A percentile compares a stretch with the other conserved stretches of the same genome.
These are phyloP conservation scores for Pluvianellus socialis DNA, from an alignment of 2,113 vertebrate species.

Conservation along the genomic window DNA sequence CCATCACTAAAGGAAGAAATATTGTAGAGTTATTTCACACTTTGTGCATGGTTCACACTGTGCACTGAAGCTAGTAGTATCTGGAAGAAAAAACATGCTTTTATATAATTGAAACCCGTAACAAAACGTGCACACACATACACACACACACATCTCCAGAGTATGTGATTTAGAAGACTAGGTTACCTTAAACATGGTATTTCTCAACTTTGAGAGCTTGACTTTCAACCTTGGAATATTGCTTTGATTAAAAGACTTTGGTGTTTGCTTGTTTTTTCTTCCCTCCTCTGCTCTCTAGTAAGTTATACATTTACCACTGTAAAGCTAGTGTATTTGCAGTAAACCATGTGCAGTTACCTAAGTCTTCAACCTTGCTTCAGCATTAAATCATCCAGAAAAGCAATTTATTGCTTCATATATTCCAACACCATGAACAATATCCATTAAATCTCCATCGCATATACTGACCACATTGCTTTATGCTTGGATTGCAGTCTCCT, in stretches of 20 bases:
- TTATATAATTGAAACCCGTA: background rate
- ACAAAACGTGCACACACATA: background rate
- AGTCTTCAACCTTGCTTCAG: conserved; percentile 20
- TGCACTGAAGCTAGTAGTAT: background rate
- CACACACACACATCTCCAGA: background rate
- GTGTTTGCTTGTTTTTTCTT: background rate
- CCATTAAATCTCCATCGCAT: conserved; percentile 53
- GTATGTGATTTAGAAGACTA: background rate
- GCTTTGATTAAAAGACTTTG: conserved; percentile 10
- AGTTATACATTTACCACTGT: conserved; percentile 9
- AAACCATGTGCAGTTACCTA: conserved; percentile 29
- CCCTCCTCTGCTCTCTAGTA: background rate
- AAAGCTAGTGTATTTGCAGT: conserved; percentile 43
- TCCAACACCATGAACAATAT: conserved; percentile 44
- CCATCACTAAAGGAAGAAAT: background rate
- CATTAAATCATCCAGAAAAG: conserved; percentile 56
- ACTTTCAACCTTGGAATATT: background rate
- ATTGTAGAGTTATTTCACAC: background rate
- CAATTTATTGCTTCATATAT: conserved; percentile 60
- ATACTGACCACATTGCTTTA: conserved; percentile 4
- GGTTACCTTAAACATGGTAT: background rate
- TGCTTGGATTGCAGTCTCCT: background rate
- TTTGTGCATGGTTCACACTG: background rate
- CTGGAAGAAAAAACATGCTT: background rate
- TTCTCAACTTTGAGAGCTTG: background rate